Percentiles rank a stretch among this genome's conserved stretches.
phyloP scores from a whole-genome alignment of 2,888 invertebrate species.

The Rhingia campestris region DNA sequence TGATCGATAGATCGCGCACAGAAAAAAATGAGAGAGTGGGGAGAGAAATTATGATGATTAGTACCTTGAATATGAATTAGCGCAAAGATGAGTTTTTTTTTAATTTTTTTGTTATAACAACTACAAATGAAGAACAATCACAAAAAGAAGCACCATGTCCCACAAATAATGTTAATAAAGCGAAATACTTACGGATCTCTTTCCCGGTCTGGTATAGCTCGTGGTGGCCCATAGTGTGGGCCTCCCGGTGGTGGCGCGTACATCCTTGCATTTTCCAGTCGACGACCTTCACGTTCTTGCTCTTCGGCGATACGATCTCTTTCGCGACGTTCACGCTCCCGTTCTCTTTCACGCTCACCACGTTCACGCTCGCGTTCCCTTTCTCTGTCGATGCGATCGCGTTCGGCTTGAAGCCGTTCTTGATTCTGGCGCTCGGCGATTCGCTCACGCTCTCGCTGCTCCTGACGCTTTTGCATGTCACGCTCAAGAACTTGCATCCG shows the following conservation, averaged over 20 bases:
- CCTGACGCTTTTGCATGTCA: constrained; percentile 80
- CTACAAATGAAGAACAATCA: constrained; percentile 43
- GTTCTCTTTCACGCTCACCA: constrained; percentile 78
- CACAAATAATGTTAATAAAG: constrained; percentile 38
- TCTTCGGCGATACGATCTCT: constrained; percentile 79
- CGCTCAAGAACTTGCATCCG: constrained; percentile 56
- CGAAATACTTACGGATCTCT: constrained; percentile 80
- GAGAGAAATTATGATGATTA: constrained; percentile 69
- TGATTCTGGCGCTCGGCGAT: constrained; percentile 78
- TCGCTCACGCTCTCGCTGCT: constrained; percentile 78
- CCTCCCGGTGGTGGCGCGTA: constrained; percentile 76
- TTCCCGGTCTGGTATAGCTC: constrained; percentile 81
- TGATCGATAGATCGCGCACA: constrained; percentile 59
- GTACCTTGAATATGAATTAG: constrained; percentile 61
- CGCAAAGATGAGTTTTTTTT: constrained; percentile 40
- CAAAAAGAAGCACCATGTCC: constrained; percentile 44
- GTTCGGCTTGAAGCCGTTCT: constrained; percentile 78
- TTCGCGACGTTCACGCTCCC: constrained; percentile 78
- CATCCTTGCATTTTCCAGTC: constrained; percentile 78
- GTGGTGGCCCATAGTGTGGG: constrained; percentile 80
- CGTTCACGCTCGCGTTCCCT: constrained; percentile 77
- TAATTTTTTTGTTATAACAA: constrained; percentile 38
- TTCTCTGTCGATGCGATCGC: constrained; percentile 78
- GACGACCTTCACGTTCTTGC: constrained; percentile 79
- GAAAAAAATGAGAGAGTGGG: constrained; percentile 56